Conservation (phyloP, 2,797 vertebrate genomes). For the Otolemur crassicaudatus region DNA sequence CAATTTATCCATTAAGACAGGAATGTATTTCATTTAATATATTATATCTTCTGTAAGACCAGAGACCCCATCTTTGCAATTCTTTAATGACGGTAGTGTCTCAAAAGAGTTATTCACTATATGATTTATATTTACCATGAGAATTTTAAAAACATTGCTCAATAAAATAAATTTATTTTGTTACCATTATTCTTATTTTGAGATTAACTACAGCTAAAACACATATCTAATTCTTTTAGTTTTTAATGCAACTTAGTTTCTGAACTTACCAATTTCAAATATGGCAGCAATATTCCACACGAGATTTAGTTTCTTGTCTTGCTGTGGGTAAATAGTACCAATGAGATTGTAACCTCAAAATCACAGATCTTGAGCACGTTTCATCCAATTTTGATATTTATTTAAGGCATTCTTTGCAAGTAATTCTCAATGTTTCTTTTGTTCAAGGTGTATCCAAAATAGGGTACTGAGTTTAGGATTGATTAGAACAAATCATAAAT, state of each 20-base stretch:
- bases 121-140: slow-evolving; percentile 60
- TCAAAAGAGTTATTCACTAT: slow-evolving; percentile 52
- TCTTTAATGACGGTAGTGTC: slow-evolving; percentile 55
- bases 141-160: slow-evolving; percentile 62
- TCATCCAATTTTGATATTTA: neutral
- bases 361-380: neutral
- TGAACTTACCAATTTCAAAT: neutral
- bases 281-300: neutral
- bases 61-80: slow-evolving; percentile 41
- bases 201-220: neutral
- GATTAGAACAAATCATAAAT: neutral
- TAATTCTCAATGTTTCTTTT: neutral
- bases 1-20: slow-evolving; percentile 59
- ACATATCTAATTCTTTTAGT: neutral
- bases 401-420: slow-evolving; percentile 32
- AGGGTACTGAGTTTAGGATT: neutral
- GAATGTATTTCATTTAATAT: slow-evolving; percentile 34
- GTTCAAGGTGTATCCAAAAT: neutral
- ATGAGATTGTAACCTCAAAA: neutral
- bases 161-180: slow-evolving; percentile 41
- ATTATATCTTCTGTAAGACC: slow-evolving; percentile 20
- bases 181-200: neutral
- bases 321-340: neutral
- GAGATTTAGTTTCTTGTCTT: neutral
- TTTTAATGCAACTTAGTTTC: neutral